Evolutionary conservation across 1,140 invertebrate species (phyloP).

Genomic region (roundworm (Caenorhabditis elegans)): WBcel235 BX284602.5:5768501-5769000

Average conservation of each 20-base stretch:
- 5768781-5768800: conserved; percentile 8
- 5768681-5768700: conserved; percentile 11
- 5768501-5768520: neutral
- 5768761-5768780: conserved; percentile 6
- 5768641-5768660: neutral
- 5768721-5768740: neutral
- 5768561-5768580: conserved; percentile 20
- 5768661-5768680: neutral
- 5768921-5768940: neutral
- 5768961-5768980: conserved; percentile 24
- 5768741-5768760: neutral
- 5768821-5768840: neutral
- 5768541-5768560: neutral
- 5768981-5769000: conserved; percentile 10
- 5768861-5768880: neutral
- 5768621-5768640: neutral
- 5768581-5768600: neutral
- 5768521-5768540: too few species aligned
- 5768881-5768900: neutral
- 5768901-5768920: neutral
- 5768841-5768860: neutral
- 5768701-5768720: conserved; percentile 27
- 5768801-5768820: conserved; percentile 23
- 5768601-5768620: neutral
- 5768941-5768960: neutral